Evolutionary conservation across 1,140 invertebrate species (phyloP), one percentile per base, ranked within the genome.

Genomic region (Pseudomyrmex gracilis): DNA sequence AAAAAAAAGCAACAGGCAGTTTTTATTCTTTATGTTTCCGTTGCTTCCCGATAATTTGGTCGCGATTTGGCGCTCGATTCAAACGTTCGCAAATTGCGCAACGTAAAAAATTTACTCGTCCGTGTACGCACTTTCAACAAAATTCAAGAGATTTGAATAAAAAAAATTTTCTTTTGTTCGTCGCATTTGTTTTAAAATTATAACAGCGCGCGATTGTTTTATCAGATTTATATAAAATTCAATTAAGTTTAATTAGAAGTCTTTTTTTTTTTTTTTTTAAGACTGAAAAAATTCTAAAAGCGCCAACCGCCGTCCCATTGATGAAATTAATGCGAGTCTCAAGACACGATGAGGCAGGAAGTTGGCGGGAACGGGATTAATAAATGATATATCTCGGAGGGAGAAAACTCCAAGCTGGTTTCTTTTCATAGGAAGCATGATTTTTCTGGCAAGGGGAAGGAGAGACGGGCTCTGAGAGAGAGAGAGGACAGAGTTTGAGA

Each of bases 331-430:
- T 85, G 47, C 53, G 58, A 83, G 47, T 45, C 55, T 22, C 64
- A 57, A 8, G 73, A 66, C n/a, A 8, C 9, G 24, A 13, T 15
- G 15, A 12, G 61, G 17, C 17, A 53, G 53, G 45, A 82, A 71
- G 83, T 83, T 73, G 84, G 85, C 76, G 83, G 17, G 73, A 77
- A 80, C 71, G 22, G 73, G 84, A 87, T 90, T 90, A 92, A 90
- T 91, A 91, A 91, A 92, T 91, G 85, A 90, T 83, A 45, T 80
- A 73, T 82, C 20, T 80, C 66, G 63, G 20, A 47, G 34, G 22
- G 55, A 84, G 55, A 51, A 53, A 70, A 66, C 63, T 55, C 55
- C 53, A 57, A 80, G 70, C 22, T 47, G 45, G 55, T 84, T 70
- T 82, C 85, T 90, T 85, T 88, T 88, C 87, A 88, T 20, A 60